Base-by-base conservation (phyloP, 30 jellyfish, hydroid and myxozoan species). In the Aurelia coerulea region DNA sequence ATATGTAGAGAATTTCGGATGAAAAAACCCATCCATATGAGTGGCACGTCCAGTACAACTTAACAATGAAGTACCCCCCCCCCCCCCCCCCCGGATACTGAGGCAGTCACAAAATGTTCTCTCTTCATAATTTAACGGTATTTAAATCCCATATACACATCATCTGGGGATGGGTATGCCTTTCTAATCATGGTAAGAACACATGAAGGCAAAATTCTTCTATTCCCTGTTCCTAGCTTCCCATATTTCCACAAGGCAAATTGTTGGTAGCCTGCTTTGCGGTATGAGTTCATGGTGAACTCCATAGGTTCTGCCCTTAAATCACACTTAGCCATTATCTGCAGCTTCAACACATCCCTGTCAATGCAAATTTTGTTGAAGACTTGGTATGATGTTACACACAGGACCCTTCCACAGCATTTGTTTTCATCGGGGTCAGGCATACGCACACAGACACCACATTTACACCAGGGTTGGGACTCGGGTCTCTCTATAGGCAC, bases 211-310 rank as follows among this genome's bases (percentile, higher is more conserved):
- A 76, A 39, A 51, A 76, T 51, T 19, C 81, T 76, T 56, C 87
- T 51, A 83, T 76, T 58, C 18, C 80, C 79, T 16, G 50, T 50
- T n/a, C 78, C 76, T 2, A 75, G 77, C 35, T 54, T 75, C 2
- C 86, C 86, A 56, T 75, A 75, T 34, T 75, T 75, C 86, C 86
- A 75, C 2, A 76, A 12, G n/a, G 56, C 64, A 76, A 76, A 76
- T 58, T 76, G 87, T 56, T 51, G 76, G 54, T 76, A 76, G 56
- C 75, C 87, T 12, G 87, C 78, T 65, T 56, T 51, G 19, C 87
- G 76, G n/a, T 11, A 58, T 12, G 19, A 10, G 49, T 76, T 76
- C 46, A 17, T 51, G 19, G 76, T 11, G 52, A 76, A 76, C 23
- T 76, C 58, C 87, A 52, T 50, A 5, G 59, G 68, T 52, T 76